Evolutionary conservation across 2,888 invertebrate genomes (phyloP).

Genomic region (Agrotis clavis): DNA sequence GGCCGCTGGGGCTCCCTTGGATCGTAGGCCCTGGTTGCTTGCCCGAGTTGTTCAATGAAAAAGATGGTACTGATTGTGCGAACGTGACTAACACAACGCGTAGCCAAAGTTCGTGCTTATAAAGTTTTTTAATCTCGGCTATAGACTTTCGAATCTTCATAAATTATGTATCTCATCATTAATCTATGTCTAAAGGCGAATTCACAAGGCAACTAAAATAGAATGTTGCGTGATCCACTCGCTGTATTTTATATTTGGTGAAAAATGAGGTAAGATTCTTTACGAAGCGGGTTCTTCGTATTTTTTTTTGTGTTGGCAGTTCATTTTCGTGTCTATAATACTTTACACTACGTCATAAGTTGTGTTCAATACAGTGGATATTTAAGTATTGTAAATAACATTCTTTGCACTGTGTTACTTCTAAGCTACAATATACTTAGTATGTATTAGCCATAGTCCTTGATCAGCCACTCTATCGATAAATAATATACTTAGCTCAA

Average conservation of each 20-base stretch:
- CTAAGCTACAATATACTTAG: slow-evolving; percentile 40
- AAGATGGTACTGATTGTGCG: too few relatives aligned
- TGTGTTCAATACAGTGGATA: slow-evolving; percentile 32
- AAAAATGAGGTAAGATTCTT: slow-evolving; percentile 2
- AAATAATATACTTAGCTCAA: slow-evolving; percentile 10
- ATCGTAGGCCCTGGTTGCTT: too few relatives aligned
- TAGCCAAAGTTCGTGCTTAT: too few relatives aligned
- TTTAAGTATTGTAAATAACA: slow-evolving; percentile 20
- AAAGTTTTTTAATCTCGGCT: too few relatives aligned
- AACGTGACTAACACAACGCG: too few relatives aligned
- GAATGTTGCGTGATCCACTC: neutral
- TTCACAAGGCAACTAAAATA: slow-evolving; percentile 18
- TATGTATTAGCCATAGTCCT: slow-evolving; percentile 54
- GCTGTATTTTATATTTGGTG: neutral
- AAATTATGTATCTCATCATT: slow-evolving; percentile 18
- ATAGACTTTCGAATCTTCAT: neutral
- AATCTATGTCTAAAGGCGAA: slow-evolving; percentile 35
- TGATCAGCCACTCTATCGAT: slow-evolving; percentile 47
- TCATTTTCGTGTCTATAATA: neutral
- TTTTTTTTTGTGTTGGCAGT: neutral
- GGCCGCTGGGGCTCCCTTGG: too few relatives aligned
- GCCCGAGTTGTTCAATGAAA: too few relatives aligned
- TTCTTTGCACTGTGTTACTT: slow-evolving; percentile 27
- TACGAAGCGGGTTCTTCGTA: neutral
- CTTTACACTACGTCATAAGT: slow-evolving; percentile 40